Base-by-base conservation (phyloP, 1,140 invertebrate species). In the Anastrepha ludens region DNA sequence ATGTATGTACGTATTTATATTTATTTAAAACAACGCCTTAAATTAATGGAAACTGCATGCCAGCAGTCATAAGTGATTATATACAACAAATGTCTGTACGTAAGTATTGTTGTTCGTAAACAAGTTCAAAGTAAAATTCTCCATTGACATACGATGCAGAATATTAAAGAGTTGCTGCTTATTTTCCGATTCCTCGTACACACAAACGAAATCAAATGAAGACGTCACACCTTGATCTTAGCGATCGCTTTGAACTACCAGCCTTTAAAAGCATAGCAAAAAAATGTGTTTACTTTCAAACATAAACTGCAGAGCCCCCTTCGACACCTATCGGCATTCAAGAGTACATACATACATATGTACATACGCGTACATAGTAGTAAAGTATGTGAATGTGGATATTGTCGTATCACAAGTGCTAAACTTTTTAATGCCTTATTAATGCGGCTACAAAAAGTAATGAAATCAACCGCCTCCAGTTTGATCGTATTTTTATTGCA, bases 361-460 rank as follows among this genome's bases (percentile, higher is more conserved):
- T 29, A 67, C 7, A 17, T 17, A 62, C 4, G 13, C 2, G 4
- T 62, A 17, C n/a, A 62, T 17, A 62, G n/a, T 29, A 29, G 29
- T 29, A 29, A 29, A 29, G 29, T 29, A 29, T 29, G 29, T 29
- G 29, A 29, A 29, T 29, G 47, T 81, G 44, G 74, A 50, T 81
- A 81, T 20, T 81, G 74, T 81, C 74, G n/a, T 55, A 81, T 81
- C 74, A 55, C 74, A 81, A 81, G 50, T 81, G 74, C 74, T 81
- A 81, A 81, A 74, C 70, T 81, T 81, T 74, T 81, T 81, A 81
- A 81, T 81, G 47, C 74, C 47, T 55, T 81, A 81, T 81, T 81
- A 81, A 81, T 81, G 74, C 74, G 74, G 74, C 74, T 47, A 81
- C 74, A 81, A 47, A 81, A 81, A 81, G 74, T 55, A 81, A 55